Percentiles rank a stretch among this genome's conserved stretches.
These are phyloP conservation scores for Chaenogobius annularis DNA, from an alignment of 2,113 vertebrate genomes.

Conservation along the genomic window DNA sequence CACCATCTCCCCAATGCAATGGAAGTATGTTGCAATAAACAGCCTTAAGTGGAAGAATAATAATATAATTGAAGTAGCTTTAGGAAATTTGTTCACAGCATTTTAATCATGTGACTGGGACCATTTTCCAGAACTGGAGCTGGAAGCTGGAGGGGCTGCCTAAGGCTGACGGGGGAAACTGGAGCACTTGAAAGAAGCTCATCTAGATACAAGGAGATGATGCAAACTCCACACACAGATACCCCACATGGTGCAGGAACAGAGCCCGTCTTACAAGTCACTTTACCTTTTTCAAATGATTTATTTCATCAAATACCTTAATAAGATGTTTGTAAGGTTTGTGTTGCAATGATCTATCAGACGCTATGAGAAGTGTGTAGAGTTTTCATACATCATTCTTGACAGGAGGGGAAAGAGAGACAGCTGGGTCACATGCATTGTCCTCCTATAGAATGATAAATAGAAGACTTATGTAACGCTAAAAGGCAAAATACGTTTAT, in stretches of 20 bases:
- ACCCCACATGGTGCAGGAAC: too few relatives aligned
- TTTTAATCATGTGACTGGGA: too few relatives aligned
- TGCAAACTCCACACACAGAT: too few relatives aligned
- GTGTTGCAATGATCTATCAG: not conserved
- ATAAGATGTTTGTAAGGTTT: not conserved
- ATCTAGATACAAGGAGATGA: too few relatives aligned
- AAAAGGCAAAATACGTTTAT: slow-evolving; percentile 6
- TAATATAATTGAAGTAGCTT: not conserved
- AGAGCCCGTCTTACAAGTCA: too few relatives aligned
- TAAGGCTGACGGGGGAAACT: too few relatives aligned
- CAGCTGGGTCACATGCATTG: not conserved
- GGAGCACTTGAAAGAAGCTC: too few relatives aligned
- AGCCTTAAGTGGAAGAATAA: not conserved
- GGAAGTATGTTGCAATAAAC: not conserved
- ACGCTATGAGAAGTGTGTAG: not conserved
- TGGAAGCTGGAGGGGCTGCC: too few relatives aligned
- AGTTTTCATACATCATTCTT: not conserved
- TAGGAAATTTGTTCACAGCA: not conserved
- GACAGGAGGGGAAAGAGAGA: not conserved
- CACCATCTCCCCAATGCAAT: not conserved
- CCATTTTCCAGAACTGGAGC: too few relatives aligned
- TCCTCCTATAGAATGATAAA: slow-evolving; percentile 3
- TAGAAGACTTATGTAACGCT: not conserved
- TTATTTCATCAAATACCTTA: not conserved
- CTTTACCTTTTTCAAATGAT: too few relatives aligned